phyloP scores from a whole-genome alignment of 2,113 vertebrate species.

The human region GRCh38 chr2:78481501-78482000 shows the following conservation, averaged over 20 bases:
- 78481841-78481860: neutral
- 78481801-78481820: neutral
- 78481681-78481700: neutral
- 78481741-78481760: neutral
- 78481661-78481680: neutral
- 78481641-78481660: neutral
- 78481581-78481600: neutral
- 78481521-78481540: neutral
- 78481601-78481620: neutral
- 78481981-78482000: neutral
- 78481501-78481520: neutral
- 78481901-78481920: neutral
- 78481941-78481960: neutral
- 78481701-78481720: neutral
- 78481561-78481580: neutral
- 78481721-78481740: neutral
- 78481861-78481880: neutral
- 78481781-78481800: neutral
- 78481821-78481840: neutral
- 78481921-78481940: neutral
- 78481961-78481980: neutral
- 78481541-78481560: neutral
- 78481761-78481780: neutral
- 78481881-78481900: neutral
- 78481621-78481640: neutral